Conservation (phyloP, 2,888 invertebrate species). For the Mesopsocus fuscifrons region DNA sequence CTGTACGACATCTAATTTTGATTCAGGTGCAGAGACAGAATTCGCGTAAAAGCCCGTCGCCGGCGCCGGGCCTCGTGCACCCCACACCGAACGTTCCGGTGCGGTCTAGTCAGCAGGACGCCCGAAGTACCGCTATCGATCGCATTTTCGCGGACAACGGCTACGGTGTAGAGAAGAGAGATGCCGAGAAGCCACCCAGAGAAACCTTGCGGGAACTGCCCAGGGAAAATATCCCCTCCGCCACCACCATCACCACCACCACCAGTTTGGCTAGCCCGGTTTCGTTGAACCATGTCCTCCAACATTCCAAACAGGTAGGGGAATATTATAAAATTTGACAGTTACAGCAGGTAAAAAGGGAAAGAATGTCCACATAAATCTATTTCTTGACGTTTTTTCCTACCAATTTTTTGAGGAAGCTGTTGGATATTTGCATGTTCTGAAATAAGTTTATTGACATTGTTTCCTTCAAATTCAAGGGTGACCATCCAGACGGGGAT, state of each 20-base stretch:
- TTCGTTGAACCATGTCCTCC: conserved; percentile 26
- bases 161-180: conserved; percentile 18
- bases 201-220: conserved; percentile 27
- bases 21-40: conserved; percentile 1
- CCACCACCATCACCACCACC: conserved; percentile 44
- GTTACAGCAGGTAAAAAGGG: too few relatives aligned
- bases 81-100: conserved; percentile 13
- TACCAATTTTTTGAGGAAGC: not conserved
- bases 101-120: conserved; percentile 18
- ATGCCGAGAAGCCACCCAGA: conserved; percentile 21
- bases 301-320: conserved; percentile 30
- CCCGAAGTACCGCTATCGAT: conserved; percentile 15
- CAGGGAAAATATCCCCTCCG: conserved; percentile 32
- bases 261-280: conserved; percentile 21
- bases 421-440: too few relatives aligned
- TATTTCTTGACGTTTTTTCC: conserved; percentile 21
- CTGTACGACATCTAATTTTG: too few relatives aligned
- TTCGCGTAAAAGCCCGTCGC: conserved; percentile 4
- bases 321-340: too few relatives aligned
- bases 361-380: too few relatives aligned
- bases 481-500: conserved; percentile 8
- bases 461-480: conserved; percentile 4
- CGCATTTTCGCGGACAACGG: conserved; percentile 21
- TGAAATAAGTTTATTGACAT: too few relatives aligned
- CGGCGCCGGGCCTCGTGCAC: not conserved